Evolutionary conservation across 2,113 vertebrate species (phyloP).

Genomic region (Callaeas wilsoni): DNA sequence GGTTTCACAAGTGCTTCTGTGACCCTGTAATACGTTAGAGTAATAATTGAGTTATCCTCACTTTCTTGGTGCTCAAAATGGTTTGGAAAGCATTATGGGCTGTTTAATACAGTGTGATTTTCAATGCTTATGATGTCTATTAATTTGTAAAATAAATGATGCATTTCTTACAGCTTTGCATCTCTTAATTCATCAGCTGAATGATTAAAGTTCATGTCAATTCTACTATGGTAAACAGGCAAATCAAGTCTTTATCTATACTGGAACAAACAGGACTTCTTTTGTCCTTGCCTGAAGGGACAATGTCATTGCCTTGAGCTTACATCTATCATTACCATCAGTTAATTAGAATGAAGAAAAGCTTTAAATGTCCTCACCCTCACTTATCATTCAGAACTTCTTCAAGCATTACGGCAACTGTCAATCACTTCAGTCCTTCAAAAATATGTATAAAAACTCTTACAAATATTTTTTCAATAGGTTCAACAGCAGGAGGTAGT

Average conservation of each 20-base stretch:
- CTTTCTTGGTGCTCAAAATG: conserved; percentile 4
- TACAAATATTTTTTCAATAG: not conserved
- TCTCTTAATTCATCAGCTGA: conserved; percentile 52
- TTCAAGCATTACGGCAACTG: conserved; percentile 18
- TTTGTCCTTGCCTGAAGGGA: conserved; percentile 68
- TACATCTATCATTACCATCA: conserved; percentile 58
- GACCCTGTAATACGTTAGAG: not conserved
- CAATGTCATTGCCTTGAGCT: conserved; percentile 51
- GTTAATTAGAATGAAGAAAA: conserved; percentile 59
- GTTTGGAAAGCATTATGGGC: not conserved
- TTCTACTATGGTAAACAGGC: conserved; percentile 33
- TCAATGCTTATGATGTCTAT: conserved; percentile 11
- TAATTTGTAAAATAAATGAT: conserved; percentile 63
- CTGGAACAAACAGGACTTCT: conserved; percentile 60
- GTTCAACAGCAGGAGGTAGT: not conserved
- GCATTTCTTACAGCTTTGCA: conserved; percentile 32
- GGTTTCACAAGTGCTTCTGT: not conserved
- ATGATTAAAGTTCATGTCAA: conserved; percentile 61
- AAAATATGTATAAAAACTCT: not conserved
- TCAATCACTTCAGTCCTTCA: conserved; percentile 1
- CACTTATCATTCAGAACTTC: conserved; percentile 46
- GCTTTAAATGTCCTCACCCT: conserved; percentile 32
- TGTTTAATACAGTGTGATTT: conserved; percentile 35
- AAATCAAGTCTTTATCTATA: conserved; percentile 56
- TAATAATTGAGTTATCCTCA: not conserved